These are phyloP conservation scores for Muntiacus reevesi DNA, from an alignment of 2,113 vertebrate species.

Conservation along the genomic window DNA sequence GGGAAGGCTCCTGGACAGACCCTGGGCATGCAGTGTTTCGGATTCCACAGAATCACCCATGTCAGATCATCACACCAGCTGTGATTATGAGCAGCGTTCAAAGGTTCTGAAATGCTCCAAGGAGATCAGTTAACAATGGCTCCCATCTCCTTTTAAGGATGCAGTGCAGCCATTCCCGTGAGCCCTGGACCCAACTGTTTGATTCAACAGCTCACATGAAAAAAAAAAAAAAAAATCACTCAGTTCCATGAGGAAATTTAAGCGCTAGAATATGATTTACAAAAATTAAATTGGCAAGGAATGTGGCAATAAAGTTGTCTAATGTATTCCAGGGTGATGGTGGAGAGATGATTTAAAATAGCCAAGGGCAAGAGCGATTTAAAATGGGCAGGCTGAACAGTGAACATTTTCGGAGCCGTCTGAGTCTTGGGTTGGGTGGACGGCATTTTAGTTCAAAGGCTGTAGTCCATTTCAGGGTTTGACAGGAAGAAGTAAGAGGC, in stretches of 20 bases:
- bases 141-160: not conserved
- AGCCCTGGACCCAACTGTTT: not conserved
- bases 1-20: not conserved
- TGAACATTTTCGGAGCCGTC: constrained; percentile 39
- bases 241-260: not conserved
- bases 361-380: constrained; percentile 50
- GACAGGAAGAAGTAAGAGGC: constrained; percentile 56
- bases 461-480: constrained; percentile 43
- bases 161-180: rapidly evolving
- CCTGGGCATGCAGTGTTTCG: not conserved
- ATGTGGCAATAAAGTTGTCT: constrained; percentile 68
- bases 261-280: constrained; percentile 59
- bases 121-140: not conserved
- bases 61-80: not conserved
- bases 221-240: not conserved
- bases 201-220: not conserved
- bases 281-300: constrained; percentile 74
- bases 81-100: not conserved
- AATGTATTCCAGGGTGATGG: constrained; percentile 52
- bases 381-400: constrained; percentile 10
- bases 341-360: constrained; percentile 55
- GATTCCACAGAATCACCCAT: not conserved
- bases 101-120: not conserved
- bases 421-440: constrained; percentile 32
- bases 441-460: constrained; percentile 52